A percentile compares a stretch with the other conserved stretches of the same genome.
Evolutionary conservation across 2,888 invertebrate species (phyloP).

Genomic region (Harpagoxenus sublaevis): DNA sequence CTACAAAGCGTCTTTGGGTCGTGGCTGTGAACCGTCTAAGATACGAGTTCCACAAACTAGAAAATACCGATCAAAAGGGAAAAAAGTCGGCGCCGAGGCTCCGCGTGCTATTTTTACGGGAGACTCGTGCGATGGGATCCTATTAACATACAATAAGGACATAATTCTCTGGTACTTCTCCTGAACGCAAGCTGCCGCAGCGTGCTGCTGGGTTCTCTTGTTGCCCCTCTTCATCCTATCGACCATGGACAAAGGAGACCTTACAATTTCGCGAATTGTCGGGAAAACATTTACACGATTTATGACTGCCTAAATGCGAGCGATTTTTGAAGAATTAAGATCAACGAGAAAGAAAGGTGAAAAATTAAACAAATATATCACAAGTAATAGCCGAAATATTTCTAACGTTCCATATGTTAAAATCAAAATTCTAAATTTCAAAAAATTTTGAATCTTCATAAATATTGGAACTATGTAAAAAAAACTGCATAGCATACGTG

Average conservation of each 20-base stretch:
- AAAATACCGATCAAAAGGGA: constrained; percentile 71
- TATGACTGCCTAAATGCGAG: constrained; percentile 1
- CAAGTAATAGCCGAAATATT: not conserved
- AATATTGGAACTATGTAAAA: not conserved
- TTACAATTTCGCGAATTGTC: constrained; percentile 69
- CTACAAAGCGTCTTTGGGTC: constrained; percentile 56
- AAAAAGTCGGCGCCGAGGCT: constrained; percentile 53
- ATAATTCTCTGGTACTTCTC: constrained; percentile 82
- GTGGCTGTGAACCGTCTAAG: constrained; percentile 68
- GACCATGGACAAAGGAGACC: constrained; percentile 66
- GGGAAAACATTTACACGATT: constrained; percentile 28
- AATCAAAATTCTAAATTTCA: not conserved
- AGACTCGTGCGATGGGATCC: constrained; percentile 77
- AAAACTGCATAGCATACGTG: not conserved
- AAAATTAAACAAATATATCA: not conserved
- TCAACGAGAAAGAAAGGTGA: not conserved
- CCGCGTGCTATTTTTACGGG: constrained; percentile 80
- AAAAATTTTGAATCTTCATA: not conserved
- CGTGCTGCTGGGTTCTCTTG: constrained; percentile 61
- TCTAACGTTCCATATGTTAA: not conserved
- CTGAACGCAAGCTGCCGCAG: constrained; percentile 71
- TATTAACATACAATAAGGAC: constrained; percentile 85
- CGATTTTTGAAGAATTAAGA: not conserved
- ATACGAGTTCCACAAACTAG: constrained; percentile 75
- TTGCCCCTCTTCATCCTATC: constrained; percentile 36